Evolutionary conservation across 2,113 vertebrate genomes (phyloP).

Genomic region (Rhea pennata): DNA sequence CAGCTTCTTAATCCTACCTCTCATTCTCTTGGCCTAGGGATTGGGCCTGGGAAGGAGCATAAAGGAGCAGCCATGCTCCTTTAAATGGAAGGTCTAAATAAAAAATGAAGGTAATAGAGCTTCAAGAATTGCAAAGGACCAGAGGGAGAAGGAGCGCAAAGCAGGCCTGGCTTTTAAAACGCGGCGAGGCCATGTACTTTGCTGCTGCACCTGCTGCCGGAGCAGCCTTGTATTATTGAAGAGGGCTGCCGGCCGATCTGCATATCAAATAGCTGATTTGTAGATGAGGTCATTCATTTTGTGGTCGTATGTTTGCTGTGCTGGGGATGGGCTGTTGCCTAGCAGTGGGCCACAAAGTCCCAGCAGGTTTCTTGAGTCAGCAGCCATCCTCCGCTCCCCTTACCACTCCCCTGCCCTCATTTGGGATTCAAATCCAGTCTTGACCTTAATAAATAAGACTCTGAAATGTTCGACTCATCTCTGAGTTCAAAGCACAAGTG

Average conservation of each 20-base stretch:
- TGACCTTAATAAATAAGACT: conserved; percentile 66
- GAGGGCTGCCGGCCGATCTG: conserved; percentile 75
- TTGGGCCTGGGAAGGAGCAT: neutral
- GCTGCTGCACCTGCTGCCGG: conserved; percentile 80
- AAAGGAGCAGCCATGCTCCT: conserved; percentile 39
- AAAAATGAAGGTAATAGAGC: conserved; percentile 71
- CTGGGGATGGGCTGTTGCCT: conserved; percentile 78
- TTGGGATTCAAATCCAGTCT: conserved; percentile 57
- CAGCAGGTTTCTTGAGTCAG: conserved; percentile 77
- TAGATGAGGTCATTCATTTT: conserved; percentile 81
- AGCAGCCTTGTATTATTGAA: conserved; percentile 58
- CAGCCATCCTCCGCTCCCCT: conserved; percentile 57
- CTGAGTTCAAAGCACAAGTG: conserved; percentile 39
- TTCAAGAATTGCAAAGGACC: conserved; percentile 60
- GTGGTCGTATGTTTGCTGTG: conserved; percentile 72
- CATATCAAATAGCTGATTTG: conserved; percentile 84
- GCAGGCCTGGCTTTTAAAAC: conserved; percentile 60
- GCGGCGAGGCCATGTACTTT: conserved; percentile 56
- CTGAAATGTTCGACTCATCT: neutral
- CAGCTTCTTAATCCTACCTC: conserved; percentile 17
- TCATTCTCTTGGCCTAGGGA: neutral
- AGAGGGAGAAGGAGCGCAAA: conserved; percentile 37
- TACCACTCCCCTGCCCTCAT: conserved; percentile 30
- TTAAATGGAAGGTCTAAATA: conserved; percentile 53
- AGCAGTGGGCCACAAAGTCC: conserved; percentile 78